phyloP scores from a whole-genome alignment of 2,888 invertebrate genomes.

The Eilema depressum region DNA sequence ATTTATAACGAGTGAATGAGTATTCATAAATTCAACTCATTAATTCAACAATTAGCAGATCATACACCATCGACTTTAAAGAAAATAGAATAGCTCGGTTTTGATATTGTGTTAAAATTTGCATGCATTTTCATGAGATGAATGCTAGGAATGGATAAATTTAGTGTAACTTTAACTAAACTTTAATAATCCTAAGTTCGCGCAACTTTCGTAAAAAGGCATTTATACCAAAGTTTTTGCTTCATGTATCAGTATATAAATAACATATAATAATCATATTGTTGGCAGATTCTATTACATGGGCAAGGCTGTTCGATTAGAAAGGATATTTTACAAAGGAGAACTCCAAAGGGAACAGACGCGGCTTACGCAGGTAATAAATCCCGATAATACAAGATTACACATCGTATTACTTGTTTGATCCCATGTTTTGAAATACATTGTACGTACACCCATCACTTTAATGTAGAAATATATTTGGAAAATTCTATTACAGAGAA shows the following conservation, averaged over 20 bases:
- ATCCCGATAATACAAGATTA: background rate
- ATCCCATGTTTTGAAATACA: background rate
- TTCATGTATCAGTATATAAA: background rate
- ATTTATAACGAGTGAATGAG: no score
- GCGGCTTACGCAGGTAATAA: conserved; percentile 75
- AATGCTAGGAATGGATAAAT: background rate
- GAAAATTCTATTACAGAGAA: background rate
- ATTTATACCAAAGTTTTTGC: background rate
- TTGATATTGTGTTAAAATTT: no score
- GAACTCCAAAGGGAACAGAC: conserved; percentile 79
- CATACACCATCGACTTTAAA: no score
- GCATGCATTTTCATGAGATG: no score
- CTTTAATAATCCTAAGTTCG: background rate
- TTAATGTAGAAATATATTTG: background rate
- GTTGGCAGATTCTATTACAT: conserved; percentile 79
- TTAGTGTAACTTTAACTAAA: background rate
- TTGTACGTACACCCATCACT: background rate
- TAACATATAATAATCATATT: background rate
- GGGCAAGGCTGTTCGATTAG: conserved; percentile 79
- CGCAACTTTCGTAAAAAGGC: background rate
- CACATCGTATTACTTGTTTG: background rate
- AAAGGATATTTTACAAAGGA: conserved; percentile 79
- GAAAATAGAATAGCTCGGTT: no score
- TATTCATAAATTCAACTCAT: background rate
- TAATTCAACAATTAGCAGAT: no score